Percentiles rank a stretch among this genome's conserved stretches.
Evolutionary conservation across 2,113 vertebrate genomes (phyloP).

Genomic region (Saccopteryx leptura): DNA sequence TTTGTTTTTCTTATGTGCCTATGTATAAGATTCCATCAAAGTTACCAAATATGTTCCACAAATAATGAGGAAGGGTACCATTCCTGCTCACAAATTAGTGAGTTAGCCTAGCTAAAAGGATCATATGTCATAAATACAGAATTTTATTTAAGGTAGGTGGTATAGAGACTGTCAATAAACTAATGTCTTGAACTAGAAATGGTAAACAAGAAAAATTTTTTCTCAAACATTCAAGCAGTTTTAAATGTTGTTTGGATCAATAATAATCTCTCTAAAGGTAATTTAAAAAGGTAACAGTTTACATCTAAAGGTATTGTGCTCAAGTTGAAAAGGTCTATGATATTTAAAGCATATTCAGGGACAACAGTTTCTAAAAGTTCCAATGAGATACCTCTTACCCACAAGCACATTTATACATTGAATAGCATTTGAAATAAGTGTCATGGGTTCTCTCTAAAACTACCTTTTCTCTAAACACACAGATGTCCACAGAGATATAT

Average conservation of each 20-base stretch:
- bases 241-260: constrained; percentile 79
- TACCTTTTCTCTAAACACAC: constrained; percentile 85
- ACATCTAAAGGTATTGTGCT: constrained; percentile 68
- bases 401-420: constrained; percentile 37
- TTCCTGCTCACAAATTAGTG: constrained; percentile 72
- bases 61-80: constrained; percentile 66
- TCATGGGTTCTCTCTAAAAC: constrained; percentile 75
- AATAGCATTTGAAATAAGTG: constrained; percentile 83
- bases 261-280: constrained; percentile 75
- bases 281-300: constrained; percentile 77
- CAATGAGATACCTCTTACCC: constrained; percentile 54
- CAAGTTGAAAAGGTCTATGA: constrained; percentile 78
- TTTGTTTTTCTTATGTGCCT: not conserved
- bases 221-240: constrained; percentile 72
- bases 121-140: constrained; percentile 47
- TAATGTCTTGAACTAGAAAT: constrained; percentile 64
- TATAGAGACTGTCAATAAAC: constrained; percentile 67
- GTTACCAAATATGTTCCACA: constrained; percentile 62
- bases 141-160: constrained; percentile 61
- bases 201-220: not conserved
- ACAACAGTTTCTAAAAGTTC: constrained; percentile 61
- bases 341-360: constrained; percentile 73
- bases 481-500: constrained; percentile 80
- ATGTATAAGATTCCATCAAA: constrained; percentile 67
- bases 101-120: constrained; percentile 69